phyloP scores from a whole-genome alignment of 2,888 invertebrate genomes.

The Cylindroiulus punctatus region DNA sequence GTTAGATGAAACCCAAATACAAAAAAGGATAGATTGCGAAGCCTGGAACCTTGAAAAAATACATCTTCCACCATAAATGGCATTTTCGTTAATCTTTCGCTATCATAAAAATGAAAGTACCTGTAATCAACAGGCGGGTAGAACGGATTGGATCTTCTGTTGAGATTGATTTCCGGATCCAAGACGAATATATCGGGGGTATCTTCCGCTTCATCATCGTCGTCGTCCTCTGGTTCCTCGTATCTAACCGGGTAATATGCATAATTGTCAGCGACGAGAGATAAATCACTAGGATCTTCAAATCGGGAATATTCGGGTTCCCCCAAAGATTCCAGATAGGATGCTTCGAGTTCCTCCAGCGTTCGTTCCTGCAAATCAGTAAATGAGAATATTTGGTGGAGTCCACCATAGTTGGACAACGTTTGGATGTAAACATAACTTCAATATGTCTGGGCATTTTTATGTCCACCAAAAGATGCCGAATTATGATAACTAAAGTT shows the following conservation, averaged over 20 bases:
- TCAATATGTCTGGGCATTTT: too few species aligned
- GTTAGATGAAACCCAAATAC: too few species aligned
- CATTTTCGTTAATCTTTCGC: too few species aligned
- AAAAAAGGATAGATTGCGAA: too few species aligned
- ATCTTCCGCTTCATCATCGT: conserved; percentile 27
- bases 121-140: conserved; percentile 55
- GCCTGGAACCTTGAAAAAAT: too few species aligned
- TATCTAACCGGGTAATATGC: conserved; percentile 33
- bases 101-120: neutral
- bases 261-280: conserved; percentile 26
- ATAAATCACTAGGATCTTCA: conserved; percentile 46
- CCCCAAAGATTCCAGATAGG: conserved; percentile 45
- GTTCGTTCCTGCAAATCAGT: conserved; percentile 22
- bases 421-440: too few species aligned
- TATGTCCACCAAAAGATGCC: too few species aligned
- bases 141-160: conserved; percentile 49
- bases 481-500: too few species aligned
- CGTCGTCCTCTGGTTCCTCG: conserved; percentile 7
- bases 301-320: conserved; percentile 51
- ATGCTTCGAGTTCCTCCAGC: conserved; percentile 8
- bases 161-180: conserved; percentile 35
- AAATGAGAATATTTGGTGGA: conserved; percentile 23
- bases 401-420: too few species aligned
- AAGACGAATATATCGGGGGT: conserved; percentile 39
- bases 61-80: too few species aligned